phyloP scores from a whole-genome alignment of 23 tunicate genomes.

The Diplosoma virens region DNA sequence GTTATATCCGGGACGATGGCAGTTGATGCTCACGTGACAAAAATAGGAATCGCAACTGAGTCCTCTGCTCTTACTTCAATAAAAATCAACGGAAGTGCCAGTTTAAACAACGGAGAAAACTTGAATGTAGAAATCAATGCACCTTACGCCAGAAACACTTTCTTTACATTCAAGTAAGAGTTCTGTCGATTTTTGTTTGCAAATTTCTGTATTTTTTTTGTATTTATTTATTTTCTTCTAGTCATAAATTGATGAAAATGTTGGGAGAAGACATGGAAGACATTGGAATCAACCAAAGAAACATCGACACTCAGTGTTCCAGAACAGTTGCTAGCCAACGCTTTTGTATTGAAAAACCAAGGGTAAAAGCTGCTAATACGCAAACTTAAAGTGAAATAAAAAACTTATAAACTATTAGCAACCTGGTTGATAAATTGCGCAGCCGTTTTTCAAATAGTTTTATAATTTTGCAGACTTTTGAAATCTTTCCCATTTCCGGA shows the following conservation, averaged over 20 bases:
- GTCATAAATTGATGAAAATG: conserved; percentile 70
- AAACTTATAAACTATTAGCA: neutral
- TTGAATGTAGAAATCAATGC: conserved; percentile 47
- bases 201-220: neutral
- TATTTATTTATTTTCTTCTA: too few relatives aligned
- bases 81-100: conserved; percentile 50
- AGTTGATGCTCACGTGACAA: conserved; percentile 64
- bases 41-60: conserved; percentile 71
- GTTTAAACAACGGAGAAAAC: conserved; percentile 33
- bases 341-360: conserved; percentile 34
- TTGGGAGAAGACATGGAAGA: conserved; percentile 35
- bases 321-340: conserved; percentile 63
- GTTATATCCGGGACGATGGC: conserved; percentile 64
- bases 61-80: conserved; percentile 50
- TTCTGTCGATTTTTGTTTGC: neutral
- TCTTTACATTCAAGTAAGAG: conserved; percentile 60
- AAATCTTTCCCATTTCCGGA: conserved; percentile 22
- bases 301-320: conserved; percentile 18
- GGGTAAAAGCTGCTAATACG: neutral
- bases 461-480: neutral
- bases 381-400: neutral
- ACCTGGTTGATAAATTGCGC: neutral
- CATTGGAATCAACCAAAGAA: neutral
- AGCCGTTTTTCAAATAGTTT: neutral
- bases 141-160: conserved; percentile 63